phyloP scores from a whole-genome alignment of 2,113 vertebrate genomes.

The Monarcha castaneiventris region DNA sequence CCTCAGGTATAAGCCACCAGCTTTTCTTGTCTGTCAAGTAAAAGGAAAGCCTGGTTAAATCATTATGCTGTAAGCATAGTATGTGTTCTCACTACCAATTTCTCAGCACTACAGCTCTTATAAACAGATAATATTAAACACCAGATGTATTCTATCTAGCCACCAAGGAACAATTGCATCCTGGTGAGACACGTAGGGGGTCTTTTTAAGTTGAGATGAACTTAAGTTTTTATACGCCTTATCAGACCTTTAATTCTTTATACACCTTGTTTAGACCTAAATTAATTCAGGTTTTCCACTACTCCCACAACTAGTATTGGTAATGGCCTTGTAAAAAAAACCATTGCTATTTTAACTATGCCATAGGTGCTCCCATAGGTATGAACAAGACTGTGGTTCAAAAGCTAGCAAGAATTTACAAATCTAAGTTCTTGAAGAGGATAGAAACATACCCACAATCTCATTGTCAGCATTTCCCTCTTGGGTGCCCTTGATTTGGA shows the following conservation, averaged over 20 bases:
- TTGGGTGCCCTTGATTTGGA: not conserved
- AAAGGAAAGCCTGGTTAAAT: not conserved
- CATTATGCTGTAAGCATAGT: not conserved
- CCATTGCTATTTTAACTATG: not conserved
- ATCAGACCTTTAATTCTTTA: not conserved
- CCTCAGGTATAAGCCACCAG: slow-evolving; percentile 1
- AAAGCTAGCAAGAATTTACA: not conserved
- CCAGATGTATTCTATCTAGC: not conserved
- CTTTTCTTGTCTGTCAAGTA: not conserved
- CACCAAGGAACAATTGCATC: not conserved
- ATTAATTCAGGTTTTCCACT: not conserved
- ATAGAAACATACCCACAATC: not conserved
- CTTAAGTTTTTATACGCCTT: not conserved
- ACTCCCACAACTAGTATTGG: not conserved
- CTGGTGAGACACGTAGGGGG: not conserved
- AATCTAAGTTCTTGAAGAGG: not conserved
- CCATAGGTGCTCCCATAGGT: not conserved
- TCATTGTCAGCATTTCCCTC: not conserved
- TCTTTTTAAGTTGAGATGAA: not conserved
- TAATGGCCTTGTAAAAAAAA: not conserved
- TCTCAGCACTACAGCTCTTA: not conserved
- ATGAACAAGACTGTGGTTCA: not conserved
- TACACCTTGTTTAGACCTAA: not conserved
- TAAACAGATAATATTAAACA: not conserved
- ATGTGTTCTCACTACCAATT: not conserved